Evolutionary conservation across 2,113 vertebrate species (phyloP), one percentile per base, ranked within the genome.

Genomic region (Platycercus adscitus): DNA sequence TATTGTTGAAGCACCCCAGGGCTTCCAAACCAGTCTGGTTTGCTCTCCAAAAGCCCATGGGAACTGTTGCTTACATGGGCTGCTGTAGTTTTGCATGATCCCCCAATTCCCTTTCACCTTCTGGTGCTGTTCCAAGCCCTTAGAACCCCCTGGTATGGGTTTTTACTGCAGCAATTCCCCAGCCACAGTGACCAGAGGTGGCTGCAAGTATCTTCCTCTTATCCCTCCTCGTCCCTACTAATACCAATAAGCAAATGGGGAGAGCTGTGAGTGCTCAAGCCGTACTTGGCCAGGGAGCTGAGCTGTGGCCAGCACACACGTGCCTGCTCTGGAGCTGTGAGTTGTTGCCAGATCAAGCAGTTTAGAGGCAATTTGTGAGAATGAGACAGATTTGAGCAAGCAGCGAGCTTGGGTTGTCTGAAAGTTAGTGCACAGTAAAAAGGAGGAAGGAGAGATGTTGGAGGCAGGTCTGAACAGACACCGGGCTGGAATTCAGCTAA

Each of bases 121-220:
- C 24, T 44, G 20, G 9, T 53, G n/a, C 35, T 63, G 44, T 35
- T 46, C 46, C 28, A 68, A 26, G 37, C 16, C 46, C 46, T 6
- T 31, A 41, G 58, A 21, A 18, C 12, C 1, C 21, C 0, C 0
- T 9, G 41, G 20, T 20, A 25, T 2, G 33, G 39, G 28, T 55
- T 80, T 44, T 17, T 44, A 7, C 25, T 16, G 33, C 24, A 11
- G 31, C 4, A 60, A 17, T 26, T 43, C 17, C 28, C 10, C 43
- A 41, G 14, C 24, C 14, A 31, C 25, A 20, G 16, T 2, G 6
- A 23, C 11, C 39, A 25, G 78, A 39, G 43, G 50, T 16, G 23
- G 14, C 43, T 6, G 16, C 23, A 10, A 33, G 28, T 20, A 33
- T 29, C 66, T 47, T 21, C 33, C 4, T 50, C 28, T 44, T 12